These are phyloP conservation scores for Chaetodon trifasciatus DNA, from an alignment of 2,797 vertebrate species.

Conservation along the genomic window DNA sequence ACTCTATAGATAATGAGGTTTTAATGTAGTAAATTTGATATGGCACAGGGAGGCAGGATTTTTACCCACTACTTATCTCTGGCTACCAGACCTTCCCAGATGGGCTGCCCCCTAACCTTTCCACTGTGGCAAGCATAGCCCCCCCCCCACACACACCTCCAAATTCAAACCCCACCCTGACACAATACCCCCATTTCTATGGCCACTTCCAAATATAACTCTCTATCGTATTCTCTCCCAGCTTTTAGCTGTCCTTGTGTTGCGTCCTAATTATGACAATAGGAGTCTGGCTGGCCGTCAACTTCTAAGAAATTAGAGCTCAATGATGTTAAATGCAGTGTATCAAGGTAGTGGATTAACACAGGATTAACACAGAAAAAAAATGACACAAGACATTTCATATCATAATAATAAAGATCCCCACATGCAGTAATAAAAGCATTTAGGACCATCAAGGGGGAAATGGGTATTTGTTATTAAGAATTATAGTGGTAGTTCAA, in stretches of 20 bases:
- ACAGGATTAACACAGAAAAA: constrained; percentile 2
- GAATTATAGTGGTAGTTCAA: constrained; percentile 17
- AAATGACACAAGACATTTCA: background rate
- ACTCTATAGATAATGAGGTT: constrained; percentile 79
- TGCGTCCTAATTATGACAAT: constrained; percentile 17
- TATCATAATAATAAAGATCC: background rate
- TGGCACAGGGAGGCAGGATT: constrained; percentile 68
- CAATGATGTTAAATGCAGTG: background rate
- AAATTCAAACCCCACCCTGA: constrained; percentile 41
- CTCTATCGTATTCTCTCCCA: constrained; percentile 13
- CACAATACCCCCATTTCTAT: constrained; percentile 41
- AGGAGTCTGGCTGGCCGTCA: background rate
- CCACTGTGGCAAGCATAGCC: constrained; percentile 50
- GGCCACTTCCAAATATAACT: constrained; percentile 46
- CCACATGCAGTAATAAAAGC: background rate
- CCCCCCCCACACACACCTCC: constrained; percentile 23
- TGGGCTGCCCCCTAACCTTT: constrained; percentile 74
- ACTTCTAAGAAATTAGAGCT: background rate
- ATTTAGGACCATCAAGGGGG: constrained; percentile 10
- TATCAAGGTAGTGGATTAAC: background rate
- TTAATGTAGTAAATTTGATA: constrained; percentile 82
- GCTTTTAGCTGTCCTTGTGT: constrained; percentile 12
- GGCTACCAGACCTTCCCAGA: constrained; percentile 77
- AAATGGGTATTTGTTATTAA: constrained; percentile 11
- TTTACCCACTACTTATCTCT: constrained; percentile 78